Conservation (phyloP, 2,113 vertebrate genomes). For the Pituophis catenifer region DNA sequence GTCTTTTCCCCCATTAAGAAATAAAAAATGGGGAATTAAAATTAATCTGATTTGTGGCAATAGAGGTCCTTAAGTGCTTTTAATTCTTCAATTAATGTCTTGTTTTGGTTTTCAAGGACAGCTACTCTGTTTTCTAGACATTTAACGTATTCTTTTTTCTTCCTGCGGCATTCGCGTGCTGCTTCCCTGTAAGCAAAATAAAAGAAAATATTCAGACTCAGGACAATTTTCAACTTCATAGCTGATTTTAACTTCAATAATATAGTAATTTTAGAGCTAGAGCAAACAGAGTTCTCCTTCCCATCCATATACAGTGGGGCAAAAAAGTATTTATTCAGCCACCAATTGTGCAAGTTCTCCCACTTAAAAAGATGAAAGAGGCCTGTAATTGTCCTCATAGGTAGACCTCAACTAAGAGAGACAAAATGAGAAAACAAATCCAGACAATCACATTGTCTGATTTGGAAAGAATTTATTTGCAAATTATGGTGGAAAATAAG, state of each 20-base stretch:
- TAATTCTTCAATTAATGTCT: conserved; percentile 98
- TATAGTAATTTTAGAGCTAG: background rate
- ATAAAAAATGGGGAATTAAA: conserved; percentile 64
- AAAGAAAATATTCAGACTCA: conserved; percentile 52
- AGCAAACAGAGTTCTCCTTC: background rate
- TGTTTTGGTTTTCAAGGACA: conserved; percentile 99
- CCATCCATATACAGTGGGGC: background rate
- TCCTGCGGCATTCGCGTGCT: conserved; percentile 94
- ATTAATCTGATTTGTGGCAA: conserved; percentile 99
- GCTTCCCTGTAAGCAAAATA: conserved; percentile 85
- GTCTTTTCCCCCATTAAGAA: conserved; percentile 78
- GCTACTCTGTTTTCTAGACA: conserved; percentile 99
- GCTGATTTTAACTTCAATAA: background rate
- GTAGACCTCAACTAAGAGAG: no score
- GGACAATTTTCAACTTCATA: conserved; percentile 4
- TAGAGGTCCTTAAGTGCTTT: conserved; percentile 99
- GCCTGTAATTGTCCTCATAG: no score
- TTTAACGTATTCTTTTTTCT: conserved; percentile 99
- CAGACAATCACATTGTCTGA: no score
- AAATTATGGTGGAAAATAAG: no score
- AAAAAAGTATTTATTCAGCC: no score
- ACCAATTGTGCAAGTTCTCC: no score
- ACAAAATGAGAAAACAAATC: no score
- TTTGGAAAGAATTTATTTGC: no score
- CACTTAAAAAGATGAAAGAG: no score